These are phyloP conservation scores for Sebastes kiyomatsui DNA, from an alignment of 2,797 vertebrate genomes.

Conservation along the genomic window DNA sequence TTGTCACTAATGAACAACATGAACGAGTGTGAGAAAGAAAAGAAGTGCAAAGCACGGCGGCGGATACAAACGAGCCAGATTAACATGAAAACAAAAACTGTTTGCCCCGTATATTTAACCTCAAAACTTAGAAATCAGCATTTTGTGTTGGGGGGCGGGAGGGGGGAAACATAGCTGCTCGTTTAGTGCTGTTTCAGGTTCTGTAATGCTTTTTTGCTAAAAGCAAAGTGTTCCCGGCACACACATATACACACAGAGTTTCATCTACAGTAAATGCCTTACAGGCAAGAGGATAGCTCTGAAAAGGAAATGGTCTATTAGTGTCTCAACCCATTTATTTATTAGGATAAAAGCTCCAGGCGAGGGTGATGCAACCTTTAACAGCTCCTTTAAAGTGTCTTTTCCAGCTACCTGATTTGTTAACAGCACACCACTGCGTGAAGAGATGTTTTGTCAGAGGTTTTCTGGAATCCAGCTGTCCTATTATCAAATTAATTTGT, in stretches of 20 bases:
- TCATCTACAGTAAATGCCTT: constrained; percentile 51
- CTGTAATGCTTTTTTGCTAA: constrained; percentile 34
- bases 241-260: background rate
- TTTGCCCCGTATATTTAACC: constrained; percentile 37
- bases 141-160: background rate
- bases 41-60: constrained; percentile 43
- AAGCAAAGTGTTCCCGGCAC: constrained; percentile 40
- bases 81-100: constrained; percentile 42
- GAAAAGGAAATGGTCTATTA: constrained; percentile 78
- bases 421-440: constrained; percentile 19
- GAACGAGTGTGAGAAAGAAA: constrained; percentile 73
- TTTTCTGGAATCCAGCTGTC: background rate
- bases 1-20: constrained; percentile 67
- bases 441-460: constrained; percentile 2
- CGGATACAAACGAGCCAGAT: constrained; percentile 46
- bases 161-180: background rate
- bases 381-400: constrained; percentile 65
- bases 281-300: constrained; percentile 61
- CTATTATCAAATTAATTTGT: background rate
- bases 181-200: constrained; percentile 9
- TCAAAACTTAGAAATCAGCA: constrained; percentile 31
- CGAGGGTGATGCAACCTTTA: constrained; percentile 68
- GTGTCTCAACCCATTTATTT: constrained; percentile 74
- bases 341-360: constrained; percentile 69
- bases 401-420: constrained; percentile 55